A percentile compares a stretch with the other conserved stretches of the same genome.
Evolutionary conservation across 2,113 vertebrate species (phyloP).

Genomic region (Apaloderma vittatum): DNA sequence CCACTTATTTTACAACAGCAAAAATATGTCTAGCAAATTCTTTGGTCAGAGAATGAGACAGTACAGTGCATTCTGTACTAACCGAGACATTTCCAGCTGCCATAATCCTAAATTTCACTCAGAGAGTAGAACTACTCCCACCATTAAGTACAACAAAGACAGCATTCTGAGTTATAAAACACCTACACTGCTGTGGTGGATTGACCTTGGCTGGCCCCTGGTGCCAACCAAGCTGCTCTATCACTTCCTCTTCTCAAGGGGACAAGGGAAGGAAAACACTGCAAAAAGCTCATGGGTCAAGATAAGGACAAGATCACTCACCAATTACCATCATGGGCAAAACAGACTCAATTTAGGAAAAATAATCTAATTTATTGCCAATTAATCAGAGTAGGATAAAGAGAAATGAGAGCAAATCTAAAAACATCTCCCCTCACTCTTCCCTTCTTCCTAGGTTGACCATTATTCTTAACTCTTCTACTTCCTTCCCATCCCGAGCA

Average conservation of each 20-base stretch:
- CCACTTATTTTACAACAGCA: background rate
- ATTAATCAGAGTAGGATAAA: background rate
- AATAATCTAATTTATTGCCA: background rate
- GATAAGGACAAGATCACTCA: background rate
- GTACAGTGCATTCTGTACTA: background rate
- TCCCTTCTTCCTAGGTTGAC: background rate
- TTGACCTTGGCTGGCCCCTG: background rate
- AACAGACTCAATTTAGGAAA: background rate
- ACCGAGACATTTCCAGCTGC: background rate
- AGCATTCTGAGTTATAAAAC: background rate
- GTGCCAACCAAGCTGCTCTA: background rate
- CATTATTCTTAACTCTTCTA: background rate
- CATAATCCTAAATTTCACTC: background rate
- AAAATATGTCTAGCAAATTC: background rate
- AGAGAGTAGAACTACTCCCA: background rate
- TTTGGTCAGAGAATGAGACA: background rate
- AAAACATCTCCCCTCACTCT: background rate
- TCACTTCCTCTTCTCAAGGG: background rate
- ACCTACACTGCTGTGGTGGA: background rate
- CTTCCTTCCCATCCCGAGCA: background rate
- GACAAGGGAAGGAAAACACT: rapidly evolving
- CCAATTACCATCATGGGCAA: background rate
- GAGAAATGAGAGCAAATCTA: background rate
- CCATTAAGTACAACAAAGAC: background rate
- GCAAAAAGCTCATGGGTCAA: background rate